phyloP scores from a whole-genome alignment of 2,113 vertebrate genomes.

The Nothocercus nigrocapillus region DNA sequence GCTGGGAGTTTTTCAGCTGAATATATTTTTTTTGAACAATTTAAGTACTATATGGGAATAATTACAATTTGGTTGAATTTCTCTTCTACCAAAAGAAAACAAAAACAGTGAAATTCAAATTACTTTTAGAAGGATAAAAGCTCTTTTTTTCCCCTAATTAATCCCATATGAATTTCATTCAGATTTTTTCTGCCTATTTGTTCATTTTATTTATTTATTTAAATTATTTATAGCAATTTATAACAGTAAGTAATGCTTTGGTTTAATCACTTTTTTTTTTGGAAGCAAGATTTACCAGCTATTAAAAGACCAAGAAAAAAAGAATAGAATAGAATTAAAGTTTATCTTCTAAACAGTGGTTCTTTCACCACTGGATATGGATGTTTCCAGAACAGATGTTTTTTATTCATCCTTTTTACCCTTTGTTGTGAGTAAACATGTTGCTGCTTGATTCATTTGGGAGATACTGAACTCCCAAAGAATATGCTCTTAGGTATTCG shows the following conservation, averaged over 20 bases:
- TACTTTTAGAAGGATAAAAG: not conserved
- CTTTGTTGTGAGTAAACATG: conserved; percentile 3
- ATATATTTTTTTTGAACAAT: not conserved
- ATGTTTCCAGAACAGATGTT: conserved; percentile 4
- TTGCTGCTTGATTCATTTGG: conserved; percentile 31
- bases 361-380: not conserved
- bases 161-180: not conserved
- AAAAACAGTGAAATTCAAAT: not conserved
- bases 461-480: conserved; percentile 27
- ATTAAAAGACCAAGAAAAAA: not conserved
- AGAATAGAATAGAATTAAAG: not conserved
- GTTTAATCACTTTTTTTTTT: not conserved
- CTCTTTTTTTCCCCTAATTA: not conserved
- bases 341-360: not conserved
- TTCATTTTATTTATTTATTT: not conserved
- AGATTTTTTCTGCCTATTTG: not conserved
- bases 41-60: not conserved
- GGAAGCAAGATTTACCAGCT: not conserved
- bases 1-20: not conserved
- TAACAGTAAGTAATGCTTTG: not conserved
- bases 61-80: not conserved
- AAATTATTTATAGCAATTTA: not conserved
- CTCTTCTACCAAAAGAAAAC: not conserved
- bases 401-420: conserved; percentile 44
- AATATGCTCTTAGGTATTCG: conserved; percentile 7